Conservation (phyloP, 2,888 invertebrate genomes). For the Diarsia mendica region DNA sequence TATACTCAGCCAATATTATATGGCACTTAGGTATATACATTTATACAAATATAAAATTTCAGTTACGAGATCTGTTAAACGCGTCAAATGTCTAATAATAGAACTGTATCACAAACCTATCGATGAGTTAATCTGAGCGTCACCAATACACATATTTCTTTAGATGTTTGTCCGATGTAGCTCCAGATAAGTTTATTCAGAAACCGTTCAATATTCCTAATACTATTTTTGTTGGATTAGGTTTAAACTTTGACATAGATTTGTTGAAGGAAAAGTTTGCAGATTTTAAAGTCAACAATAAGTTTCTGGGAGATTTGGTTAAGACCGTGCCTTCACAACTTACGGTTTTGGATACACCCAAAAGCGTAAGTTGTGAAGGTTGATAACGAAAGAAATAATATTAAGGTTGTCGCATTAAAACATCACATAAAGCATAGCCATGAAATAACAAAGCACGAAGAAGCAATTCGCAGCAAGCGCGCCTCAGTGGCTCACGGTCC, state of each 20-base stretch:
- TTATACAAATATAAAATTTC: slow-evolving; percentile 27
- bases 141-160: slow-evolving; percentile 44
- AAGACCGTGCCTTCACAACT: too few relatives aligned
- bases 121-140: slow-evolving; percentile 45
- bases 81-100: slow-evolving; percentile 48
- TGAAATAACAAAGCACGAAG: slow-evolving; percentile 43
- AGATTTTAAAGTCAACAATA: slow-evolving; percentile 12
- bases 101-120: slow-evolving; percentile 49
- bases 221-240: slow-evolving; percentile 4
- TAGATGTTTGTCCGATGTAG: slow-evolving; percentile 26
- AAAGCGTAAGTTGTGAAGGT: background rate
- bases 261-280: background rate
- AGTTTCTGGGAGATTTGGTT: background rate
- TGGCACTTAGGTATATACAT: slow-evolving; percentile 8
- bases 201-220: slow-evolving; percentile 5
- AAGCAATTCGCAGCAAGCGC: slow-evolving; percentile 50
- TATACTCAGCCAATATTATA: slow-evolving; percentile 4
- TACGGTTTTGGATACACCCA: too few relatives aligned
- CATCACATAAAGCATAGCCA: background rate
- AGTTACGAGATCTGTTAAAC: slow-evolving; percentile 40
- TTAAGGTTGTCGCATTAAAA: background rate
- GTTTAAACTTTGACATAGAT: slow-evolving; percentile 12
- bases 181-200: slow-evolving; percentile 9
- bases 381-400: background rate
- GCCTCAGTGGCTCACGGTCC: slow-evolving; percentile 56